Evolutionary conservation across 2,797 vertebrate species (phyloP), one percentile per base, ranked within the genome.

Genomic region (Muraenolepis orangiensis): DNA sequence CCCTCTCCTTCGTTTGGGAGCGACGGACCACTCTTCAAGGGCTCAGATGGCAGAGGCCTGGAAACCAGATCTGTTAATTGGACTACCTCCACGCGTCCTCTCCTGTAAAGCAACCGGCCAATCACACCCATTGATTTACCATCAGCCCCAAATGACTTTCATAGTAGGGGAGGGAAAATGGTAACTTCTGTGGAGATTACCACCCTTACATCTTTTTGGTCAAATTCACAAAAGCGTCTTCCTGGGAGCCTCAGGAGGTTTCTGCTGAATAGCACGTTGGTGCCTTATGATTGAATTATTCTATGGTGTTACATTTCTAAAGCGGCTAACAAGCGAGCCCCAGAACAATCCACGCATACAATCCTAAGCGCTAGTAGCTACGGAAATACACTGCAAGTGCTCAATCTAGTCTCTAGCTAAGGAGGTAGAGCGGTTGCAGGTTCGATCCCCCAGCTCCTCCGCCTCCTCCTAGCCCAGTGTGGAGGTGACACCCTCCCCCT

Each of bases 31-130:
- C 77, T 74, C 71, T 80, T 80, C 80, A 71, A 77, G 82, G 23
- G 85, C 82, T 87, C 85, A 85, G 70, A 87, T 88, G 87, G 83
- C 86, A 73, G 31, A 74, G 74, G 73, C 79, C 32, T 80, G 84
- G 92, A 85, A 92, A 93, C 82, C 79, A 81, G 87, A 94, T 87
- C 83, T 86, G 75, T n/a, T 81, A 90, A 91, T 90, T 90, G 85
- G 82, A 91, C 88, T 90, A 86, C 90, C 89, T 87, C 64, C 69
- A 89, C 87, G 78, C 90, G 90, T 92, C 88, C 91, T 83, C 73
- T 85, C 83, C 77, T 78, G 78, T 72, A 82, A 86, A 85, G 82
- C 80, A 82, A 70, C 77, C 86, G 88, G 89, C 82, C 84, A 84
- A 89, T 89, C 90, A 87, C 80, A 78, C 80, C 82, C 84, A 92